A percentile compares a stretch with the other conserved stretches of the same genome.
Evolutionary conservation across 2,797 vertebrate genomes (phyloP).

Genomic region (Myoxocephalus aenaeus): DNA sequence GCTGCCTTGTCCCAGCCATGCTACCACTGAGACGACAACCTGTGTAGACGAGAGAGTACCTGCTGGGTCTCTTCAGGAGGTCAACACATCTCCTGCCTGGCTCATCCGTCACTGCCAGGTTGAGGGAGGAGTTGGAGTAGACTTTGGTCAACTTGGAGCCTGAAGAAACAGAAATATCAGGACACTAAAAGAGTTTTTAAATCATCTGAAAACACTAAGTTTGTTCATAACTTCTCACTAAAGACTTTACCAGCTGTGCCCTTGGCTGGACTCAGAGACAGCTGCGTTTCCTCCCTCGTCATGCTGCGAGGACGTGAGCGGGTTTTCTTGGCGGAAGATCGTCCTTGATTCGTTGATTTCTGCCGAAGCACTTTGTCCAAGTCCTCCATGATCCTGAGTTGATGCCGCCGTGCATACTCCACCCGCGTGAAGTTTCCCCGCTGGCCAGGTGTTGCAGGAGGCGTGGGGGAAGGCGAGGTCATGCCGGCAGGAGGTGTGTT

Average conservation of each 20-base stretch:
- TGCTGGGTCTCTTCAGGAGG: constrained; percentile 70
- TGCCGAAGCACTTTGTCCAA: constrained; percentile 89
- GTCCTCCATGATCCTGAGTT: constrained; percentile 91
- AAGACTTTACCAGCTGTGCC: constrained; percentile 81
- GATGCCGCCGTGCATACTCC: constrained; percentile 88
- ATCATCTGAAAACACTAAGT: neutral
- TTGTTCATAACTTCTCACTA: neutral
- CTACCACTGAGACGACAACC: neutral
- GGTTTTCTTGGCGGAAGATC: constrained; percentile 68
- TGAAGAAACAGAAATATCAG: constrained; percentile 37
- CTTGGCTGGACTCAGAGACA: constrained; percentile 87
- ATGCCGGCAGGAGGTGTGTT: constrained; percentile 63
- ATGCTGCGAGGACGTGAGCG: constrained; percentile 87
- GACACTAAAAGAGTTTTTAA: neutral
- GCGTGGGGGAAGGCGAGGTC: constrained; percentile 73
- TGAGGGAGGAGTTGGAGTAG: constrained; percentile 90
- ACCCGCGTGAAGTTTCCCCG: constrained; percentile 87
- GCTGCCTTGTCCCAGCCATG: neutral
- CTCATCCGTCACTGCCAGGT: constrained; percentile 84
- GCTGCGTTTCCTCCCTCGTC: constrained; percentile 86
- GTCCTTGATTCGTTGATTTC: constrained; percentile 71
- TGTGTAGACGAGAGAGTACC: constrained; percentile 57
- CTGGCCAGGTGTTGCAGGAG: constrained; percentile 79
- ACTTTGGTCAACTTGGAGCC: constrained; percentile 85
- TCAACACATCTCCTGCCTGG: constrained; percentile 53